Evolutionary conservation across 2,888 invertebrate genomes (phyloP), one percentile per base, ranked within the genome.

Genomic region (Isotomurus palustris): DNA sequence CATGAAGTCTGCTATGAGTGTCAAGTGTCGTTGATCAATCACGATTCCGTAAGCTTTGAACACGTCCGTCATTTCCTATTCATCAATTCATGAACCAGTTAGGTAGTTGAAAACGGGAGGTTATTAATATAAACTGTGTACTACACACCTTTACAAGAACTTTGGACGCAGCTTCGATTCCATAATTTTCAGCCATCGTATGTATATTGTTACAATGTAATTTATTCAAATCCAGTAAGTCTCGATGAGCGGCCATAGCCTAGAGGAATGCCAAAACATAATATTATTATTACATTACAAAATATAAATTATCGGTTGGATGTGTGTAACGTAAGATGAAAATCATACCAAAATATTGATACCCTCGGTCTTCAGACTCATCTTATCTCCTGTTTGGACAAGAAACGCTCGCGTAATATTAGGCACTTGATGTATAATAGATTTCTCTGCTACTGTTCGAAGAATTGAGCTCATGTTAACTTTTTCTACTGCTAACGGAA

Each of bases 1-100:
- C 97, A 99, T 97, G 74, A 96, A 97, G 78, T 99, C 97, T 0
- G 97, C 91, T 52, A 97, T 84, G 4, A 99, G 78, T 0, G 86
- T 84, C 72, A 99, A 80, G 81, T 99, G 99, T 24, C 97, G 82
- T 0, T 89, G 86, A 77, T 97, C 92, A 2, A 99, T 95, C 8
- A 84, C 84, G 72, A 99, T 99, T 25, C 96, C 96, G 72, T 99
- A 99, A 1, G 92, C 93, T 69, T 88, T 88, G 76, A 99, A 99
- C 29, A 99, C 99, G 73, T 91, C 89, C 75, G 88, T 85, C 44
- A 99, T 87, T 81, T 99, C 99, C 77, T 82, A 72, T 12, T 24
- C 2, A 35, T 29, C n/a, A n/a, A n/a, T n/a, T n/a, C n/a, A n/a
- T n/a, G 27, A 44, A 47, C 19, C 19, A 17, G 12, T 24, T 8